A percentile compares a stretch with the other conserved stretches of the same genome.
These are phyloP conservation scores for Drosophila punjabiensis DNA, from an alignment of 1,140 invertebrate genomes.

Conservation along the genomic window DNA sequence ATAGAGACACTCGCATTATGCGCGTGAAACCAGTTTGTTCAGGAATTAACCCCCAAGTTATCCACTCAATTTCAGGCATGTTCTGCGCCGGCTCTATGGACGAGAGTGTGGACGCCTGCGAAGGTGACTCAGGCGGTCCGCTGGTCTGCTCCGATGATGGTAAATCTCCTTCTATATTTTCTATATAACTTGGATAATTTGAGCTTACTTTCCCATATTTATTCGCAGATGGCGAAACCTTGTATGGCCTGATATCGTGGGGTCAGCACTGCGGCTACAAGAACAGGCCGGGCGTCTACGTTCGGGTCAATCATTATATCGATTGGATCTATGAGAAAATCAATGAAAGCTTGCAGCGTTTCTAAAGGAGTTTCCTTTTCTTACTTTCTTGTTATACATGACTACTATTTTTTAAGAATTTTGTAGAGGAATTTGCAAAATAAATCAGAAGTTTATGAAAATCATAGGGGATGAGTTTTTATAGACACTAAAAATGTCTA, in stretches of 20 bases:
- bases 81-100: slow-evolving; percentile 94
- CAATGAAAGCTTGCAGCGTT: slow-evolving; percentile 75
- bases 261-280: slow-evolving; percentile 94
- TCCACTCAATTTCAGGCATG: slow-evolving; percentile 87
- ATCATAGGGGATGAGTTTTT: background rate
- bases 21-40: background rate
- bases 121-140: slow-evolving; percentile 90
- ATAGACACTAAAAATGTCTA: no score
- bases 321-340: slow-evolving; percentile 90
- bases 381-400: slow-evolving; percentile 1
- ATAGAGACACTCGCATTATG: background rate
- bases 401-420: slow-evolving; percentile 22
- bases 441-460: slow-evolving; percentile 8
- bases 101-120: slow-evolving; percentile 94
- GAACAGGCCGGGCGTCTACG: slow-evolving; percentile 94
- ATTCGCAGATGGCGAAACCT: slow-evolving; percentile 82
- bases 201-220: background rate
- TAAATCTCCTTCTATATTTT: slow-evolving; percentile 54
- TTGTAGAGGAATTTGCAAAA: slow-evolving; percentile 8
- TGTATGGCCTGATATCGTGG: slow-evolving; percentile 93
- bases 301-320: slow-evolving; percentile 92
- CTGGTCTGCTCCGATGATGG: slow-evolving; percentile 87
- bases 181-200: background rate
- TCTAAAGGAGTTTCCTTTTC: slow-evolving; percentile 6
- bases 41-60: slow-evolving; percentile 14